phyloP scores from a whole-genome alignment of 2,113 vertebrate genomes.

The Anoura caudifer region DNA sequence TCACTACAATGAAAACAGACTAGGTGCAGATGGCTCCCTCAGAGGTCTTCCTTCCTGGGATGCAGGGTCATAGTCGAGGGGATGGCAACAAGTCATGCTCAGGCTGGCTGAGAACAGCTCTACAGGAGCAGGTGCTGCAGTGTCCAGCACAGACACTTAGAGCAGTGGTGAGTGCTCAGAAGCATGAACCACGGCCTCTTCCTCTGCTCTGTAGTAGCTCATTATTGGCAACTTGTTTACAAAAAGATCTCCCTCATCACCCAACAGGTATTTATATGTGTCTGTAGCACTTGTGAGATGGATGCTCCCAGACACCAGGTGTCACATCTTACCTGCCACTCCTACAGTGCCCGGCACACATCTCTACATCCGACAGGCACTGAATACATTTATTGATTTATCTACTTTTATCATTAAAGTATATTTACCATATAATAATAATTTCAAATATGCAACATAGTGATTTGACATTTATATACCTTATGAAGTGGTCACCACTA shows the following conservation, averaged over 20 bases:
- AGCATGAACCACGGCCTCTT: not conserved
- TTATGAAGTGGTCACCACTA: not conserved
- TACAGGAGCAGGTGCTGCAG: fast-evolving
- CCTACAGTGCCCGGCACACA: not conserved
- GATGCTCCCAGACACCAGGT: not conserved
- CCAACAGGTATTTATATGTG: not conserved
- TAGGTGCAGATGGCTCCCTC: not conserved
- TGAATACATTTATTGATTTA: not conserved
- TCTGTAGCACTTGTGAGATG: not conserved
- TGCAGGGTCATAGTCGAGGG: not conserved
- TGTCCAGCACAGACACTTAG: fast-evolving
- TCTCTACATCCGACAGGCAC: not conserved
- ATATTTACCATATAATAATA: not conserved
- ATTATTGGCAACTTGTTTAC: not conserved
- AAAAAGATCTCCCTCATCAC: not conserved
- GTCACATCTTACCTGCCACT: not conserved
- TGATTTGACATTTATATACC: not conserved
- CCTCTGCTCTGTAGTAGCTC: not conserved
- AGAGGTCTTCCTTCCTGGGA: not conserved
- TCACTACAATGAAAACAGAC: not conserved
- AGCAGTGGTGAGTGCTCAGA: not conserved
- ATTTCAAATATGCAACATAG: not conserved
- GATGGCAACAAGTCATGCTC: not conserved
- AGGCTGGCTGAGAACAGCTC: not conserved
- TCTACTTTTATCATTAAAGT: not conserved